Base-by-base conservation (phyloP, 1,140 invertebrate species). In the Danaus melanippus region DNA sequence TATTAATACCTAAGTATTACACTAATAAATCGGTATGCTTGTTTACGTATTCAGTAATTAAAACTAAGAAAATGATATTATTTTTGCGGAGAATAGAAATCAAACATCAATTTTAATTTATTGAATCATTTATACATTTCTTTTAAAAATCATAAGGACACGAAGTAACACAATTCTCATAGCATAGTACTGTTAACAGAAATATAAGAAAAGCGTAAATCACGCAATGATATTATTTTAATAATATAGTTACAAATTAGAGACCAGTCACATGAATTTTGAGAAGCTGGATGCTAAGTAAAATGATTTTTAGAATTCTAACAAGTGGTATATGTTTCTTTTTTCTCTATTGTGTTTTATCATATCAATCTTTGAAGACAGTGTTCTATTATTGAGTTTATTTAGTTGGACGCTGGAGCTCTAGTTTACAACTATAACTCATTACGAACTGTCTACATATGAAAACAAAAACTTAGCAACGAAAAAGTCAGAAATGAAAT, bases 41-140 rank as follows among this genome's bases (percentile, higher is more conserved):
- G 21, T 32, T 32, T 32, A 32, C 21, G 6, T 15, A n/a, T 32
- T 32, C 6, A 32, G 2, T 32, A 32, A 32, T 32, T 32, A 46
- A 9, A 46, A 11, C 4, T 10, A 46, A 12, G n/a, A 12, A 46
- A 46, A 46, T 8, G 3, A 4, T 46, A 12, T 46, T 46, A 10
- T 46, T 46, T 46, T 46, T 46, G 45, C 12, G 8, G 39, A 41
- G 41, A 42, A 12, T 46, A 15, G 12, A 71, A 76, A 77, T 82
- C 41, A 80, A 78, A 83, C 79, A 77, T 52, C 69, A 60, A 66
- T 74, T 60, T 64, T 60, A 69, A 59, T 83, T 79, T 81, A 80
- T 79, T 81, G 66, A 79, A 76, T 81, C 67, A 76, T 83, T 79
- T 80, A 78, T 81, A 83, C 78, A 81, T 75, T 62, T 74, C 74